Evolutionary conservation across 1,140 invertebrate genomes (phyloP), one percentile per base, ranked within the genome.

Genomic region (Ditylenchus dipsaci): DNA sequence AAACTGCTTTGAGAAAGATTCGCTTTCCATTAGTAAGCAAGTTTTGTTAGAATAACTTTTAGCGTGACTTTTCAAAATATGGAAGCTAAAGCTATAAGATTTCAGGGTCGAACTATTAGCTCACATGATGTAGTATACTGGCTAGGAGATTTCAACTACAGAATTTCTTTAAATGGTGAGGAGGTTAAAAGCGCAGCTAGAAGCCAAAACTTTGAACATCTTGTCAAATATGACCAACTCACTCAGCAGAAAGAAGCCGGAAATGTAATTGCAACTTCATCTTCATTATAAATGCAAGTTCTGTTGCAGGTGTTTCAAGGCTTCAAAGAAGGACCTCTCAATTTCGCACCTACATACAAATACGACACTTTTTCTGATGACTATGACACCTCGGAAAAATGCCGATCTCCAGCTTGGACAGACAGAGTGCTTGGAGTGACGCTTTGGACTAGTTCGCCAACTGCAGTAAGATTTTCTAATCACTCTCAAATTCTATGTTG

Each of bases 121-220:
- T 91, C 91, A 15, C 95, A 99, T 83, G 95, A 99, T 86, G 96
- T 95, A 84, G 89, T 98, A 0, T 97, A 99, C 84, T 99, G 95
- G 95, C 95, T 93, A 84, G 96, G 96, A 0, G 96, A 99, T 86
- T 98, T 99, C 84, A 99, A 99, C 84, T 99, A 98, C 82, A 87
- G 96, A 65, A 90, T 99, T 69, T 94, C 97, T 83, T 88, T 97
- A 87, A 89, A 91, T 63, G 93, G 93, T 82, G 93, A 97, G 15
- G 91, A 96, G 82, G 90, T 97, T 68, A 92, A 94, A 82, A 89
- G 91, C 65, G 85, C 91, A 68, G 88, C 97, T 1, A 88, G 88
- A 59, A 87, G 88, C 67, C 88, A 90, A 68, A 90, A 95, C 81
- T 88, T 91, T 70, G 84, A 88, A 67, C 85, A 89, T 56, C 87